Evolutionary conservation across 2,797 vertebrate genomes (phyloP).

Genomic region (Gambusia yucatana): DNA sequence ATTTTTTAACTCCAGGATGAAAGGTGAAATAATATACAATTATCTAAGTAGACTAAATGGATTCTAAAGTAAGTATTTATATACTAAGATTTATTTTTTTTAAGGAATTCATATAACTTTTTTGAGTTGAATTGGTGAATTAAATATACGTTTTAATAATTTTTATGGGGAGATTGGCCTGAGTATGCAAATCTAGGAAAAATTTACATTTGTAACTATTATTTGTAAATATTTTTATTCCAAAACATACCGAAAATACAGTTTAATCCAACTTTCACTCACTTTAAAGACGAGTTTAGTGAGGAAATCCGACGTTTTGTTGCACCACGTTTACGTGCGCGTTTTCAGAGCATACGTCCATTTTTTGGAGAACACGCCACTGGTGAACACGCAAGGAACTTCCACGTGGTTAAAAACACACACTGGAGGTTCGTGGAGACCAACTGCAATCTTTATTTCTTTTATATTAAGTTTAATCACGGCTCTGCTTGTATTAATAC

Average conservation of each 20-base stretch:
- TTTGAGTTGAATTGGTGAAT: no score
- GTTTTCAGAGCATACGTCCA: background rate
- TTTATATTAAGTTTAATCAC: background rate
- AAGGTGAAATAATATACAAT: background rate
- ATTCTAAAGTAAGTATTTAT: no score
- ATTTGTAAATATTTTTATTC: background rate
- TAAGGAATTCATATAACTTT: no score
- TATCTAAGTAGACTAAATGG: background rate
- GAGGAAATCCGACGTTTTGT: background rate
- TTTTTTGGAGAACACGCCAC: background rate
- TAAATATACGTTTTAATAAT: background rate
- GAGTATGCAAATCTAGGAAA: background rate
- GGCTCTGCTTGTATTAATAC: background rate
- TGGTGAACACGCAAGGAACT: background rate
- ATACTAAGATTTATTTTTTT: no score
- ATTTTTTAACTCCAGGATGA: background rate
- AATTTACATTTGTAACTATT: background rate
- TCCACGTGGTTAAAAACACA: background rate
- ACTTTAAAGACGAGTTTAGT: background rate
- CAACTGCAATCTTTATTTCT: background rate
- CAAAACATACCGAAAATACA: background rate
- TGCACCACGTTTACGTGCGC: background rate
- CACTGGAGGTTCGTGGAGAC: background rate
- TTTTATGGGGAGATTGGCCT: background rate
- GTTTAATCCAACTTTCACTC: background rate